Conservation (phyloP, 2,797 vertebrate genomes). For the Emydoidea blandingii region DNA sequence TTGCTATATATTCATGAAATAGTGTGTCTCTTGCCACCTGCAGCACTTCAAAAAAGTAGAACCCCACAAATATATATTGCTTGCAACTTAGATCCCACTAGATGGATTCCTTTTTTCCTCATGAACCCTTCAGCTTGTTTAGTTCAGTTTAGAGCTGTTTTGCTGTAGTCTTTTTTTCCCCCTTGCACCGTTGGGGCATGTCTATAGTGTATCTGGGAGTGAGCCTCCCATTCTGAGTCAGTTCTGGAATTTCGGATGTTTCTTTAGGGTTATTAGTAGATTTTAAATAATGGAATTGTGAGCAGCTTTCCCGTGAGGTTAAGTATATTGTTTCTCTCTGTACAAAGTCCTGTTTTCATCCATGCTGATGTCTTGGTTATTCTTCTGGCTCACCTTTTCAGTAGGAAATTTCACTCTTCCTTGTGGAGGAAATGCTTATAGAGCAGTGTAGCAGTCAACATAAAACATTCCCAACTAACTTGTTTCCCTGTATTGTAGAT, state of each 20-base stretch:
- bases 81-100: neutral
- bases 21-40: neutral
- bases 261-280: neutral
- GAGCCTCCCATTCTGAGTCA: neutral
- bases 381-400: neutral
- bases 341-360: neutral
- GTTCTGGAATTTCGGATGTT: neutral
- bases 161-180: neutral
- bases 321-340: accelerated
- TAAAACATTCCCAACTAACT: neutral
- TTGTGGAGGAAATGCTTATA: neutral
- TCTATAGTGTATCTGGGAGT: neutral
- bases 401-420: conserved; percentile 20
- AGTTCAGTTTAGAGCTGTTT: neutral
- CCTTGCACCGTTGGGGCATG: neutral
- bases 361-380: accelerated
- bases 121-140: neutral
- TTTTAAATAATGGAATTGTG: neutral
- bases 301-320: neutral
- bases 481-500: conserved; percentile 40
- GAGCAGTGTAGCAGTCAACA: neutral
- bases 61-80: neutral
- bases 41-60: conserved; percentile 16
- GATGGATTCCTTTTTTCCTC: neutral
- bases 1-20: conserved; percentile 41